A percentile compares a stretch with the other conserved stretches of the same genome.
These are phyloP conservation scores for Polyodon spathula DNA, from an alignment of 2,113 vertebrate genomes.

Conservation along the genomic window DNA sequence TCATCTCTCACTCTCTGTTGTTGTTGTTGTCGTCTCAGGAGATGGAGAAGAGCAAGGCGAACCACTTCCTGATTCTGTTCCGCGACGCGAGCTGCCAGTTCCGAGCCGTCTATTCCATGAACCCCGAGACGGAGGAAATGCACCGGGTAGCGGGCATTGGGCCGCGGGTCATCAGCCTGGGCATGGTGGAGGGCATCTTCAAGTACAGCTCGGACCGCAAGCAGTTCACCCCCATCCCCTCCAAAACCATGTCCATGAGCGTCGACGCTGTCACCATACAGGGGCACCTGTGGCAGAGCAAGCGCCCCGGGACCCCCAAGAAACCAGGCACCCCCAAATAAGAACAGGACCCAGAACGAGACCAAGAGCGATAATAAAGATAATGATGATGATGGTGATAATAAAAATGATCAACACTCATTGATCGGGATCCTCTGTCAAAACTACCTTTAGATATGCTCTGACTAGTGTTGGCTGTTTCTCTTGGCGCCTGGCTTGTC, in stretches of 20 bases:
- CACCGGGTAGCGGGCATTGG: conserved; percentile 69
- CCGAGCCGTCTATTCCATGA: conserved; percentile 77
- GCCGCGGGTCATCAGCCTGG: conserved; percentile 56
- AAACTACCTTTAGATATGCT: too few species aligned
- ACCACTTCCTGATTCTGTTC: conserved; percentile 90
- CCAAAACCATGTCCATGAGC: conserved; percentile 56
- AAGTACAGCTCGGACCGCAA: conserved; percentile 75
- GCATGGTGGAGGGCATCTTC: conserved; percentile 82
- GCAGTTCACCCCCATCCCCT: conserved; percentile 55
- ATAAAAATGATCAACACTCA: too few species aligned
- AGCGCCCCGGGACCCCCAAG: conserved; percentile 49
- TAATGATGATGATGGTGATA: too few species aligned
- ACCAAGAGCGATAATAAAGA: too few species aligned
- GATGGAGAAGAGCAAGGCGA: conserved; percentile 74
- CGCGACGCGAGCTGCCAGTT: conserved; percentile 83
- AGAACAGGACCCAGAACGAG: too few species aligned
- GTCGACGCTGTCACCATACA: conserved; percentile 60
- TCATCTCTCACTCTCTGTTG: not conserved
- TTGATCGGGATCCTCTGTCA: too few species aligned
- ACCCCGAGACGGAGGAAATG: conserved; percentile 75
- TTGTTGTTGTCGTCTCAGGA: conserved; percentile 48
- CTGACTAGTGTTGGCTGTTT: too few species aligned
- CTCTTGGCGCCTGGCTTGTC: too few species aligned
- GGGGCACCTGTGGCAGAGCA: conserved; percentile 54
- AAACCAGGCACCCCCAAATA: conserved; percentile 45